Base-by-base conservation (phyloP, 2,797 vertebrate species). In the Manis pentadactyla region DNA sequence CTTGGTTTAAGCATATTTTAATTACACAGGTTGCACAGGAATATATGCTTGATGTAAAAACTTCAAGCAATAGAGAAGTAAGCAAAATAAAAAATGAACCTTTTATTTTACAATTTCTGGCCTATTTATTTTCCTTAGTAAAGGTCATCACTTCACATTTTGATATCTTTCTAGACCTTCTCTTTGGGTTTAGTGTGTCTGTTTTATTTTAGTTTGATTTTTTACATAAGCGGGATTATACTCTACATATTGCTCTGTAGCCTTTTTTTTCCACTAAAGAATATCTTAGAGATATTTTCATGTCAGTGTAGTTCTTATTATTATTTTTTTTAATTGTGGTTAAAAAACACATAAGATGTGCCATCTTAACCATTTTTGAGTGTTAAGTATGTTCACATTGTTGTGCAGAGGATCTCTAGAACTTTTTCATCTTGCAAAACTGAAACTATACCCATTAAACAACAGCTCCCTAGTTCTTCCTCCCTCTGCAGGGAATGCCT, bases 41-140 rank as follows among this genome's bases (percentile, higher is more conserved):
- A 42, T 74, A 68, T 39, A 74, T 78, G 37, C 23, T 59, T 94
- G 61, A 79, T 93, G 9, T 71, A 81, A 88, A 96, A 90, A 49
- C 37, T 87, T 92, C 15, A 90, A 82, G 19, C 29, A 75, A 1
- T 90, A 5, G 2, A 75, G 68, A 79, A 78, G 6, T 61, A 37
- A 2, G 68, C 11, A 86, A 87, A 75, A 64, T 74, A 31, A 49
- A 68, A 89, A 66, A 31, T 87, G 31, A 68, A 46, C 42, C 57
- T 79, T 61, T 31, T 61, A 39, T 88, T 90, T 77, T 8, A 49
- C 21, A 42, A 42, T 90, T 94, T 91, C 42, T 95, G 83, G 23
- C 59, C 19, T 63, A 53, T 63, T 92, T n/a, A 66, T 23, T 84
- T 90, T 84, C 25, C 49, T 64, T 73, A 73, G 23, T 87, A 66